Base-by-base conservation (phyloP, 1,140 invertebrate genomes). In the Pygmarrhopalites habei region DNA sequence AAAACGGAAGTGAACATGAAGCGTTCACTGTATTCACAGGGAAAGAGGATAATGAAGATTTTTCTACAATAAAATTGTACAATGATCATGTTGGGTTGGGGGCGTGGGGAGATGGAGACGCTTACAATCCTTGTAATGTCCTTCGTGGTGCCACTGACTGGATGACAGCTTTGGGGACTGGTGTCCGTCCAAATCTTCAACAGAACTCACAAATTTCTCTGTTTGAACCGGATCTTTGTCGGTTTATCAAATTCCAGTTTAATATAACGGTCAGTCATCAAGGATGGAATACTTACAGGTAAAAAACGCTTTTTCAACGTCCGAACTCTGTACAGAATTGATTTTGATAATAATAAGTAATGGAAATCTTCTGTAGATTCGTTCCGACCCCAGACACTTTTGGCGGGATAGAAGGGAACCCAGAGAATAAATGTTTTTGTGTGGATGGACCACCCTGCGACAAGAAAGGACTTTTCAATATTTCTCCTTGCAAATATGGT, bases 401-500 rank as follows among this genome's bases (percentile, higher is more conserved):
- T 73, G 85, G 82, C 0, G 82, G 84, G 47, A 79, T 85, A 1
- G 83, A 86, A 28, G 81, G 81, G 60, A 84, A 89, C 70, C 82
- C 84, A 1, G 83, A 87, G 2, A 89, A 90, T 71, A 75, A 81
- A 66, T 94, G 90, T 71, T 95, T 83, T 78, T 93, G 90, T 69
- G 86, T 88, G 1, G 82, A 83, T n/a, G 88, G 89, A 23, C 86
- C 88, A 10, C 88, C 89, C 0, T 92, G 89, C 73, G 83, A 89
- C 1, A 87, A 87, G 26, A 83, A 84, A 60, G 90, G 90, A 63
- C 83, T 90, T 17, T 91, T 92, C 76, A 92, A 93, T 74, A 87
- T 88, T 1, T 90, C 88, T 0, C 73, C 85, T 0, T 92, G 89
- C 71, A 89, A 92, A 79, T 92, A 87, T 73, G 89, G 86, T 88